Evolutionary conservation across 2,113 vertebrate species (phyloP).

Genomic region (Leptosomus discolor): DNA sequence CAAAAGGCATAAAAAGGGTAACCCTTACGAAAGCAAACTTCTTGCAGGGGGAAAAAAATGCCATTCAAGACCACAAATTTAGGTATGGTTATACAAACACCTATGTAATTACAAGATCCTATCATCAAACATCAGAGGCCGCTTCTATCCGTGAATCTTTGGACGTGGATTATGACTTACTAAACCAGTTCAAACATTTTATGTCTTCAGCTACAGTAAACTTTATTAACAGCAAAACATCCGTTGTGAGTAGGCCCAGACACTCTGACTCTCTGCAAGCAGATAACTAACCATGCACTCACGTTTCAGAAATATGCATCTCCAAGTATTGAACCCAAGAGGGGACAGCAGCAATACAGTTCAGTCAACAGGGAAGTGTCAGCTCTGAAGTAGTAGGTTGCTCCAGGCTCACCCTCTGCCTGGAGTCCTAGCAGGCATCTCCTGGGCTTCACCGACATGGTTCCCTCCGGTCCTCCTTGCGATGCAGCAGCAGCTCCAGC

Average conservation of each 20-base stretch:
- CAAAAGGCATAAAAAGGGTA: background rate
- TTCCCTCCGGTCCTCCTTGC: background rate
- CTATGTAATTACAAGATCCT: background rate
- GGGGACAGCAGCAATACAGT: rapidly evolving
- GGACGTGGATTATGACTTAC: background rate
- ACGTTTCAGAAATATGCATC: rapidly evolving
- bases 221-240: background rate
- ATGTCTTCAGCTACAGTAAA: background rate
- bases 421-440: background rate
- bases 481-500: background rate
- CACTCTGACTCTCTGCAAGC: background rate
- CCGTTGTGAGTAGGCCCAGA: rapidly evolving
- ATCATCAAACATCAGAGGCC: background rate
- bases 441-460: rapidly evolving
- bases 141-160: rapidly evolving
- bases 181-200: background rate
- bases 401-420: background rate
- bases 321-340: rapidly evolving
- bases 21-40: background rate
- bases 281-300: rapidly evolving
- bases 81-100: background rate
- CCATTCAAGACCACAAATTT: background rate
- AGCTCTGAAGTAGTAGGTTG: no score
- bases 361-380: background rate
- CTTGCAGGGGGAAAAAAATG: background rate